Evolutionary conservation across 2,888 invertebrate species (phyloP).

Genomic region (Odontocolon sp.): DNA sequence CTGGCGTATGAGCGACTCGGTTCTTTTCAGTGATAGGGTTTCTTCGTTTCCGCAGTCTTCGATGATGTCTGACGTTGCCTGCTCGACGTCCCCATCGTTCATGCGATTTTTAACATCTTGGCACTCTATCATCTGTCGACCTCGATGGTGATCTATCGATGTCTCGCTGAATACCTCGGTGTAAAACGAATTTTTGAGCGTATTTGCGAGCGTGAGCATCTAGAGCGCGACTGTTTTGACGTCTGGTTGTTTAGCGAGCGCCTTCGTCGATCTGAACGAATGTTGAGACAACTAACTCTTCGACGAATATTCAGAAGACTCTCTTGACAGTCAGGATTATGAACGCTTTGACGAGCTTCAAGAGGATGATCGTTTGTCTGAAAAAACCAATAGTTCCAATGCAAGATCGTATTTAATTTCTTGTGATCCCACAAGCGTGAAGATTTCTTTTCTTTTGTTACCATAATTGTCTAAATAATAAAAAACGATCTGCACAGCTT

Average conservation of each 20-base stretch:
- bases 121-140: not conserved
- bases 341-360: not conserved
- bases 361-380: not conserved
- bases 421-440: not conserved
- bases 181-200: constrained; percentile 2
- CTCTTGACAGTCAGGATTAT: not conserved
- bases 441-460: not conserved
- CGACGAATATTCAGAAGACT: not conserved
- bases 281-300: constrained; percentile 10
- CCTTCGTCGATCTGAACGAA: not conserved
- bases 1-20: not conserved
- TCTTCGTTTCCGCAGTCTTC: not conserved
- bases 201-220: constrained; percentile 12
- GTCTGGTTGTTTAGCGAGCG: constrained; percentile 5
- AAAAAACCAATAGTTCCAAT: constrained; percentile 15
- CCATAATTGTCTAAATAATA: not conserved
- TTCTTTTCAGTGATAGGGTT: not conserved
- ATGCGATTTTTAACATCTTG: constrained; percentile 1
- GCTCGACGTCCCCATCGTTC: constrained; percentile 19
- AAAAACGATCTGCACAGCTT: constrained; percentile 8
- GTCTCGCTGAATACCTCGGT: not conserved
- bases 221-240: not conserved
- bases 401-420: constrained; percentile 3
- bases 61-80: constrained; percentile 19
- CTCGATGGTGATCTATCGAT: not conserved